Base-by-base conservation (phyloP, 2,797 vertebrate species). In the Gymnocypris eckloni region DNA sequence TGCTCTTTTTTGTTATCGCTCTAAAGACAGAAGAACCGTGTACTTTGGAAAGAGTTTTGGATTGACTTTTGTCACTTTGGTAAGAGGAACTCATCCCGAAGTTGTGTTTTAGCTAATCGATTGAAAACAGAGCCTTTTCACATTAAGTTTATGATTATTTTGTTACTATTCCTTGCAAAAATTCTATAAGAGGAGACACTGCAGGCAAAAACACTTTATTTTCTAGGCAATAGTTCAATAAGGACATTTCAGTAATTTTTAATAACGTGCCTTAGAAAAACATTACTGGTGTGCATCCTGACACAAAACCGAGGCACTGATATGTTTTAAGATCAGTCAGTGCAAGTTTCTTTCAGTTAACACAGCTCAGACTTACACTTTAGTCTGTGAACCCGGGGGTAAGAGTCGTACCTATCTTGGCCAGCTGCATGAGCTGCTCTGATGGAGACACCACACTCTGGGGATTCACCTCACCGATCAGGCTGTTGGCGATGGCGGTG, bases 361-460 rank as follows among this genome's bases (percentile, higher is more conserved):
- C 33, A 33, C 33, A 33, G 33, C 33, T 33, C 33, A 33, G 33
- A 33, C 33, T 33, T 33, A 33, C 33, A 33, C 33, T 33, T 33
- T 33, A 33, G 33, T 3, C 33, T 13, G 52, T 39, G 37, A 39
- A 39, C 4, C 37, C 37, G 5, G 37, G 37, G 4, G 4, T 39
- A 39, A 39, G 39, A 39, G 20, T 72, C 90, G 92, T 94, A 99
- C 98, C 98, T 59, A 97, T 95, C 92, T 99, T 99, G 86, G 98
- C 97, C 81, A 99, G 96, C 90, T 99, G 98, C 92, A 99, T 97
- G 79, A 99, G 96, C 94, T 99, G 98, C 90, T 99, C 98, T 0
- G 98, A 99, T 0, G 98, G 98, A 0, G 98, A 97, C 80, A 98
- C 98, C 0, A 98, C 97, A 0, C 86, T 97, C 28, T 95, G 97